Base-by-base conservation (phyloP, 2,888 invertebrate species). In the Icerya purchasi region DNA sequence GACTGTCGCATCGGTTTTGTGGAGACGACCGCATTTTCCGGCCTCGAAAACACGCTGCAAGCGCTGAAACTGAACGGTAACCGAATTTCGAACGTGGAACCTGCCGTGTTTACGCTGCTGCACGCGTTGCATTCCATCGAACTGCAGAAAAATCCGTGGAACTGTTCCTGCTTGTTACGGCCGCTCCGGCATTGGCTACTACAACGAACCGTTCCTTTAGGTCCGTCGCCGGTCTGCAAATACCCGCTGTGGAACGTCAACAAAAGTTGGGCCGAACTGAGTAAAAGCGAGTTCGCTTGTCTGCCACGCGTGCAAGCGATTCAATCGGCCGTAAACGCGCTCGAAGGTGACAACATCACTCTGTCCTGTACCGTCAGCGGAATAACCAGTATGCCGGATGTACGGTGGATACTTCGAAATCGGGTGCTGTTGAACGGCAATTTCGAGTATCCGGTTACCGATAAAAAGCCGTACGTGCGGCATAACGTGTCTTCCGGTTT, bases 101-200 rank as follows among this genome's bases (percentile, higher is more conserved):
- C 84, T 18, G 77, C 78, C 49, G 79, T 82, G 14, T 74, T 88
- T 62, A 82, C 81, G 1, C 77, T 80, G 10, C 71, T 87, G 54
- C 74, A 80, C 64, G 80, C 79, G 63, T 71, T 88, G 57, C 83
- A 85, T 68, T 85, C 84, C 18, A 72, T 88, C 62, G 84, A 84
- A 67, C 71, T 88, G 64, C 80, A 83, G n/a, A 78, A 77, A 62
- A 88, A 88, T 71, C 84, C 83, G 1, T 87, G 87, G 86, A 83
- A 86, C 70, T 88, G 87, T 70, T 82, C 84, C 52, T 88, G 88
- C 69, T 76, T 77, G 23, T 70, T 88, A 62, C 75, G 84, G 59
- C 83, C 86, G 0, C 70, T 87, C 63, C 74, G 84, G 22, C 81
- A 83, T 66, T 88, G 86, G 87, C 84, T 88, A 83, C 71, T 83